Evolutionary conservation across 1,140 invertebrate genomes (phyloP).

Genomic region (Steinernema feltiae): DNA sequence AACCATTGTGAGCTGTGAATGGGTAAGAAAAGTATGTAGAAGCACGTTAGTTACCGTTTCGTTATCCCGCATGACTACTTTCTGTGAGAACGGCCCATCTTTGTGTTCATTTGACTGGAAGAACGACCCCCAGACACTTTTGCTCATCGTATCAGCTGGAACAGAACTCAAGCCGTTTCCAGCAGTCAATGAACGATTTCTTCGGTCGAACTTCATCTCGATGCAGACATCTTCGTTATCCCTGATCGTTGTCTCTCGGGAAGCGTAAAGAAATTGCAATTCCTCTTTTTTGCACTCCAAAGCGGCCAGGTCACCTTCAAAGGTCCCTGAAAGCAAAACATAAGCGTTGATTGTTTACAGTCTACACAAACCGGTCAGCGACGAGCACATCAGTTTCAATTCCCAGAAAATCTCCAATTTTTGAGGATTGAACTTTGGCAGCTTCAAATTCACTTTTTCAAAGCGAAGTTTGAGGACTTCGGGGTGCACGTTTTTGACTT

Average conservation of each 20-base stretch:
- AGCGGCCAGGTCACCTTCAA: not conserved
- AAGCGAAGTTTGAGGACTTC: not conserved
- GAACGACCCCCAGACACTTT: not conserved
- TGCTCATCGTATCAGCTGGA: not conserved
- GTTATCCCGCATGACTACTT: not conserved
- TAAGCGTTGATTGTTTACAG: not conserved
- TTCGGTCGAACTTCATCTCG: not conserved
- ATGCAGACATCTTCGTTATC: slow-evolving; percentile 6
- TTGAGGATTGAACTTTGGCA: not conserved
- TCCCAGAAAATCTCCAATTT: not conserved
- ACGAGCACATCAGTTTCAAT: not conserved
- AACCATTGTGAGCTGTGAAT: not conserved
- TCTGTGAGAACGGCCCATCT: not conserved
- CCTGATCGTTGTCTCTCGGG: not conserved
- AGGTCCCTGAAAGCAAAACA: not conserved
- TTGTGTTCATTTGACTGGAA: slow-evolving; percentile 9
- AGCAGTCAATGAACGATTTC: not conserved
- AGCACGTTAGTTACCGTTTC: not conserved
- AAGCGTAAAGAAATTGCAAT: not conserved
- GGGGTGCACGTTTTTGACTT: not conserved
- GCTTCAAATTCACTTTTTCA: not conserved
- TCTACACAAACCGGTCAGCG: not conserved
- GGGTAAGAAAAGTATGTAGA: not conserved
- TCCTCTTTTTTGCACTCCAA: not conserved
- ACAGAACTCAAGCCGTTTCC: not conserved